phyloP scores from a whole-genome alignment of 2,797 vertebrate genomes.

The Spheniscus humboldti region DNA sequence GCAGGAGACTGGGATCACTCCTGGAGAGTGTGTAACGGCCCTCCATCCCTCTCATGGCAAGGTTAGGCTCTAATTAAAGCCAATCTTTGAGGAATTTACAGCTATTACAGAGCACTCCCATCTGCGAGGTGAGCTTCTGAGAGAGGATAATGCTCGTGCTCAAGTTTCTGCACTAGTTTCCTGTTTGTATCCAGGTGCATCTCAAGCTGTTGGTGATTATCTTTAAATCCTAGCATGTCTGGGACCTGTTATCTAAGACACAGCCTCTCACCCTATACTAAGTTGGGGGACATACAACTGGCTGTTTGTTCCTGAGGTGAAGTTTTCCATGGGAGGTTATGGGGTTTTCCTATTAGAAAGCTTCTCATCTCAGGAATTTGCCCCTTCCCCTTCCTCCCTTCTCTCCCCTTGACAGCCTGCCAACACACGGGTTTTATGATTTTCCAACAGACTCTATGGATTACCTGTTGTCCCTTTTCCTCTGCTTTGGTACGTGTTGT shows the following conservation, averaged over 20 bases:
- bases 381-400: not conserved
- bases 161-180: not conserved
- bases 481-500: not conserved
- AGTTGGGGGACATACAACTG: not conserved
- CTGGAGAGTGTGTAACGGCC: not conserved
- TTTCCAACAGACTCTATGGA: not conserved
- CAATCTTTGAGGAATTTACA: not conserved
- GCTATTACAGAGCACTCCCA: not conserved
- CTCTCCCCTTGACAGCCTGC: not conserved
- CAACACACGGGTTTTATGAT: not conserved
- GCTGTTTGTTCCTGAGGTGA: not conserved
- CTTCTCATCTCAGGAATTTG: not conserved
- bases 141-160: not conserved
- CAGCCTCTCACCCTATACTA: not conserved
- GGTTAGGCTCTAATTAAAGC: slow-evolving; percentile 28
- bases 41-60: not conserved
- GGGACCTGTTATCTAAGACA: not conserved
- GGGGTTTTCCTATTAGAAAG: not conserved
- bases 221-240: slow-evolving; percentile 2
- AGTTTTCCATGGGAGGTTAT: not conserved
- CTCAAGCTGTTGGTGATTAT: slow-evolving; percentile 44
- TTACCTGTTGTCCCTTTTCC: not conserved
- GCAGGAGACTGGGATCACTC: not conserved
- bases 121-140: slow-evolving; percentile 1
- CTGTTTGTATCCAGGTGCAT: not conserved